Percentiles rank a stretch among this genome's conserved stretches.
Conservation (phyloP, 1,140 invertebrate genomes). For the Drosophila nigromelanica region DNA sequence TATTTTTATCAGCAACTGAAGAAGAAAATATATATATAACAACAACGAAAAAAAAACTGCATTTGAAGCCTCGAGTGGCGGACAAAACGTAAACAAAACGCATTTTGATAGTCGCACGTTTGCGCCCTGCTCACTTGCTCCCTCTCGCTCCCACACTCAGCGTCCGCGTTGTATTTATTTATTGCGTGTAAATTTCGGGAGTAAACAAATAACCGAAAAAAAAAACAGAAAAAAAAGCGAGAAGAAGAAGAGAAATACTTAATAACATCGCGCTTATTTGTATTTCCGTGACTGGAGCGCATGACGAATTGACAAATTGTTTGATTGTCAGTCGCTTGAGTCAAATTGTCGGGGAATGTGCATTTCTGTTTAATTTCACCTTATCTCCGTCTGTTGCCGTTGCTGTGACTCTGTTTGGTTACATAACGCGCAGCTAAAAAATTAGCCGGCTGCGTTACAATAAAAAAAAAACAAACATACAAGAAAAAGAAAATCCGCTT, state of each 20-base stretch:
- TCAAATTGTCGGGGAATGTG: constrained; percentile 20
- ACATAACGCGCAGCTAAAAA: constrained; percentile 18
- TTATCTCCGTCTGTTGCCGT: constrained; percentile 11
- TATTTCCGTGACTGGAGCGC: constrained; percentile 49
- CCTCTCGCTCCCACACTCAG: neutral
- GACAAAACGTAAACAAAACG: constrained; percentile 45
- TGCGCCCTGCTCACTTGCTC: neutral
- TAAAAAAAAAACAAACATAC: neutral
- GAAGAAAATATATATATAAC: neutral
- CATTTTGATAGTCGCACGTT: constrained; percentile 26
- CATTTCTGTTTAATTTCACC: constrained; percentile 27
- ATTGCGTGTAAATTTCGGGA: constrained; percentile 69
- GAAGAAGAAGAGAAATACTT: constrained; percentile 2
- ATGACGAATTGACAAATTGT: constrained; percentile 42
- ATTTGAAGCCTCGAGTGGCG: constrained; percentile 26
- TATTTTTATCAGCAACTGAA: constrained; percentile 45
- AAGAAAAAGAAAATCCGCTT: neutral
- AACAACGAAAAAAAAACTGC: constrained; percentile 13
- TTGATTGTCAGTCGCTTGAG: constrained; percentile 35
- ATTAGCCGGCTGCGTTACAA: constrained; percentile 36
- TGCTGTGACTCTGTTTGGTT: neutral
- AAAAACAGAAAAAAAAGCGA: neutral
- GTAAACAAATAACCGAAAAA: constrained; percentile 55
- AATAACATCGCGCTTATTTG: constrained; percentile 47
- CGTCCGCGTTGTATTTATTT: constrained; percentile 52